Conservation (phyloP, 1,140 invertebrate species). For the Nebria ingens region DNA sequence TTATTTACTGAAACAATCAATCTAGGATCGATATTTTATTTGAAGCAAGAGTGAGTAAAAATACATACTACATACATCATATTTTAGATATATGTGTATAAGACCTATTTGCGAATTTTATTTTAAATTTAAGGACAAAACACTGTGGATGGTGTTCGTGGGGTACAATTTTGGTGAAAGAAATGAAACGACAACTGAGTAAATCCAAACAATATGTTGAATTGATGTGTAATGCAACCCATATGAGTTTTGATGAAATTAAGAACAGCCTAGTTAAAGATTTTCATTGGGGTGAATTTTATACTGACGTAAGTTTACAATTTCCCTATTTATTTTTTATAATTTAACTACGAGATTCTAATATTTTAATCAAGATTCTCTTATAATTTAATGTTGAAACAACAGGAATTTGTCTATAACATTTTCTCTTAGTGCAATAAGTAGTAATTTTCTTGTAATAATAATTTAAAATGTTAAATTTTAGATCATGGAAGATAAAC, state of each 20-base stretch:
- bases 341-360: no score
- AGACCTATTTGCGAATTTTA: no score
- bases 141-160: slow-evolving; percentile 5
- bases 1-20: background rate
- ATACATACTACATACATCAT: no score
- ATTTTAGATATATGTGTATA: no score
- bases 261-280: background rate
- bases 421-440: no score
- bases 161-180: background rate
- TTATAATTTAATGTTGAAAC: no score
- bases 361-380: no score
- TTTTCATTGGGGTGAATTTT: slow-evolving; percentile 5
- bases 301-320: background rate
- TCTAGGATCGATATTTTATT: background rate
- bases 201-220: background rate
- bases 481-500: background rate
- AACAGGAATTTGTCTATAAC: no score
- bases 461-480: background rate
- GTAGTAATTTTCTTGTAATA: background rate
- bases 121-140: no score
- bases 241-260: background rate
- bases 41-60: background rate
- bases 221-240: background rate
- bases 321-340: background rate
- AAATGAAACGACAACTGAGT: background rate